phyloP scores from a whole-genome alignment of 1,140 invertebrate genomes.

The Drosophila ercepeae region DNA sequence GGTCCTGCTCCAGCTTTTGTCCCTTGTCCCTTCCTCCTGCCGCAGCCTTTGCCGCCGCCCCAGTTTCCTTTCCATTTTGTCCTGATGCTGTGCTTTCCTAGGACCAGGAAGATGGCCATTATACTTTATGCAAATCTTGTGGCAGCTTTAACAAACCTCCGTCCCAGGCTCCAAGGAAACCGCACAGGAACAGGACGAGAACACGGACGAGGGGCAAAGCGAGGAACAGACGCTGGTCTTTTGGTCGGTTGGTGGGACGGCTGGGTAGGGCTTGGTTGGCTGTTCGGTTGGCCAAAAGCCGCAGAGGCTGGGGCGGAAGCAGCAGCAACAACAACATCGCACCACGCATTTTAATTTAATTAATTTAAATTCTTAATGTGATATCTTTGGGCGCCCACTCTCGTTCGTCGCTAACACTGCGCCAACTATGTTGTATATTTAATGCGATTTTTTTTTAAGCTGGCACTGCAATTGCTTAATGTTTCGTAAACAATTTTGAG shows the following conservation, averaged over 20 bases:
- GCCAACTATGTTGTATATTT: conserved; percentile 43
- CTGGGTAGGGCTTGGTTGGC: conserved; percentile 16
- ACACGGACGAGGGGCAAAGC: conserved; percentile 1
- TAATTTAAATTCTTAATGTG: conserved; percentile 81
- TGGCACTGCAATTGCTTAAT: conserved; percentile 74
- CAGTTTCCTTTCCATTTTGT: neutral
- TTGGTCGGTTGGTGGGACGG: conserved; percentile 1
- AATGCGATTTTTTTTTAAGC: conserved; percentile 51
- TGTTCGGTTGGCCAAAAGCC: conserved; percentile 31
- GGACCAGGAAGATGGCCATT: conserved; percentile 73
- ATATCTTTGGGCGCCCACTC: conserved; percentile 56
- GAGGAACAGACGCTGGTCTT: conserved; percentile 19
- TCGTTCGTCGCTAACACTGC: conserved; percentile 1
- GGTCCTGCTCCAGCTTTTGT: neutral
- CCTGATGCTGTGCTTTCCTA: conserved; percentile 8
- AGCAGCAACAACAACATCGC: conserved; percentile 30
- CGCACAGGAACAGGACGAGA: conserved; percentile 35
- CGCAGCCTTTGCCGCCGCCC: neutral
- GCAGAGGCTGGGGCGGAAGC: conserved; percentile 8
- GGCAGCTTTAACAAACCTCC: conserved; percentile 74
- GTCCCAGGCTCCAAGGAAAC: conserved; percentile 12
- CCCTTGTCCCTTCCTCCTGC: too few species aligned
- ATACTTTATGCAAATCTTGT: conserved; percentile 80
- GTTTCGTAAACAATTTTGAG: conserved; percentile 73
- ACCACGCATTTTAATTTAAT: conserved; percentile 80